Evolutionary conservation across 2,113 vertebrate species (phyloP).

Genomic region (Psilopsiagon aymara): DNA sequence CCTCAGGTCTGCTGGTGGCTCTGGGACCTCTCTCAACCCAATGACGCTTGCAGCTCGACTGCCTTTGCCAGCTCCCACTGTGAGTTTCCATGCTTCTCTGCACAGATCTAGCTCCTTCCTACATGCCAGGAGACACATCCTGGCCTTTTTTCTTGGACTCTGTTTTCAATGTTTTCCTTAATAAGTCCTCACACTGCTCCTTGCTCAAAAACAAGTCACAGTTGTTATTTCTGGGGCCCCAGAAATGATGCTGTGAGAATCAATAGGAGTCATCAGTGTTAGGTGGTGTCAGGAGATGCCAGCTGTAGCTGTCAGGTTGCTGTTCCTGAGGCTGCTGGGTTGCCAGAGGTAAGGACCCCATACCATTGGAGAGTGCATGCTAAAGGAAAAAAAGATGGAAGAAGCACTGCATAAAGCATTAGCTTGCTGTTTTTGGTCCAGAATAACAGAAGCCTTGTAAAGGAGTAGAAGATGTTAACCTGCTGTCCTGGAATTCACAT

Average conservation of each 20-base stretch:
- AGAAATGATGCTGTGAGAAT: neutral
- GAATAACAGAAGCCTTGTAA: neutral
- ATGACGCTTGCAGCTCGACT: neutral
- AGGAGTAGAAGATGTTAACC: neutral
- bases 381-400: neutral
- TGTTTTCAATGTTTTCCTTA: neutral
- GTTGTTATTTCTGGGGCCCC: neutral
- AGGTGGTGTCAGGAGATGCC: neutral
- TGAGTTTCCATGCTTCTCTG: neutral
- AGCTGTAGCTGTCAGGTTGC: neutral
- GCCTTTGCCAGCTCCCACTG: neutral
- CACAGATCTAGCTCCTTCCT: neutral
- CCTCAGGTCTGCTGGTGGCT: neutral
- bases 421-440: neutral
- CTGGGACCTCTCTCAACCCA: neutral
- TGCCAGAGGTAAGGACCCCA: neutral
- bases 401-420: neutral
- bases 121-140: neutral
- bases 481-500: neutral
- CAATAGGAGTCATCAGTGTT: neutral
- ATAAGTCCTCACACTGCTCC: neutral
- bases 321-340: neutral
- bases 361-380: fast-evolving
- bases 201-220: neutral
- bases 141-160: neutral